Evolutionary conservation across 2,888 invertebrate genomes (phyloP).

Genomic region (Nyleta sp.): DNA sequence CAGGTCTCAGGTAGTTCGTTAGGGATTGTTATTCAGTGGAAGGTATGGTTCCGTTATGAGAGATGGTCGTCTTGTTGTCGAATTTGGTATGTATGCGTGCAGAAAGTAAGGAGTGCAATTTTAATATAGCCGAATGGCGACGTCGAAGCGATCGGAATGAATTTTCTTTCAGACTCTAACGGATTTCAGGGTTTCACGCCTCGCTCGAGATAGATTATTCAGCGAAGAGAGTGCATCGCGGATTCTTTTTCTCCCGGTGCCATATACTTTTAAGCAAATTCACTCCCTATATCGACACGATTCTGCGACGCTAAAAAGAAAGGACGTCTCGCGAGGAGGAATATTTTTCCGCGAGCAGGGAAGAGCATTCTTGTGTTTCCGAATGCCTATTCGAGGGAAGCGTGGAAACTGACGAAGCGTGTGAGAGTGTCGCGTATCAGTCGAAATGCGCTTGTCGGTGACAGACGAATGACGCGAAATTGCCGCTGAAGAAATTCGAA

Average conservation of each 20-base stretch:
- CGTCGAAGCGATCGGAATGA: constrained; percentile 63
- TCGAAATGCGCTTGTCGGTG: constrained; percentile 50
- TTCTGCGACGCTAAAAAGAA: constrained; percentile 65
- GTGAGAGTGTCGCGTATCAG: constrained; percentile 60
- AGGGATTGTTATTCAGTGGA: too few species aligned
- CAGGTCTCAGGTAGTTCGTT: too few species aligned
- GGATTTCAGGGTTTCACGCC: constrained; percentile 66
- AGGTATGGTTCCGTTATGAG: constrained; percentile 5
- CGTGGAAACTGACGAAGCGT: constrained; percentile 62
- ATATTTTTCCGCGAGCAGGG: constrained; percentile 59
- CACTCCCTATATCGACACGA: constrained; percentile 67
- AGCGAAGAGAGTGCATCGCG: constrained; percentile 66
- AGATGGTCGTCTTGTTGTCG: constrained; percentile 1
- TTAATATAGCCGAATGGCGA: constrained; percentile 54
- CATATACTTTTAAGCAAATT: constrained; percentile 69
- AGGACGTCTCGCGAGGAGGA: constrained; percentile 63
- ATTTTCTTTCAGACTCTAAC: constrained; percentile 64
- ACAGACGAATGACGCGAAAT: constrained; percentile 47
- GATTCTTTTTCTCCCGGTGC: constrained; percentile 66
- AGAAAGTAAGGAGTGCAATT: constrained; percentile 52
- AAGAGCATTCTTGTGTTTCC: constrained; percentile 67
- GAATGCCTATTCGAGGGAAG: constrained; percentile 58
- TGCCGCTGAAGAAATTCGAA: too few species aligned
- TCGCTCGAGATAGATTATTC: constrained; percentile 66
- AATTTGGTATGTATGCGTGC: constrained; percentile 25